Evolutionary conservation across 2,797 vertebrate genomes (phyloP).

Genomic region (Hydrophis major): DNA sequence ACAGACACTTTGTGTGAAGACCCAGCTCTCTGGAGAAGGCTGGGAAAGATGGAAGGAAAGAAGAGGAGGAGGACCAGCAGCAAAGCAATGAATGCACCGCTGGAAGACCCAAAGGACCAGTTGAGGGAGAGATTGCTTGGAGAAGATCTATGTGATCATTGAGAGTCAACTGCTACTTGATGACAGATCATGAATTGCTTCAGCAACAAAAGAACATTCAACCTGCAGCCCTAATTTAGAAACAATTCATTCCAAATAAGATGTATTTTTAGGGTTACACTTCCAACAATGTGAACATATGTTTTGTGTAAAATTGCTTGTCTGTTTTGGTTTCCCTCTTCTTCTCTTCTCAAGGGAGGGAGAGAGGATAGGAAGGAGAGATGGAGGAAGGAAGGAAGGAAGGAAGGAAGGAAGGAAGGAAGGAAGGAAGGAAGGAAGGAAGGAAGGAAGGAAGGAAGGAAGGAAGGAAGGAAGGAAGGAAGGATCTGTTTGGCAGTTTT

Average conservation of each 20-base stretch:
- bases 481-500: neutral
- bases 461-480: neutral
- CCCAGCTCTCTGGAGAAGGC: neutral
- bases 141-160: neutral
- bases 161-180: neutral
- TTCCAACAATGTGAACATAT: neutral
- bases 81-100: neutral
- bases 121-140: neutral
- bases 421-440: neutral
- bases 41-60: too few relatives aligned
- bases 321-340: neutral
- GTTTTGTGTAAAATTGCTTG: neutral
- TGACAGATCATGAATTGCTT: neutral
- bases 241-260: neutral
- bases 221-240: neutral
- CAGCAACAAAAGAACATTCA: neutral
- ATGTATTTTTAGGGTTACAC: neutral
- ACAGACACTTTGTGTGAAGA: neutral
- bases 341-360: too few relatives aligned
- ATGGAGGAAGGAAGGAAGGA: too few relatives aligned
- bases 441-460: neutral
- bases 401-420: too few relatives aligned
- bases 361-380: neutral
- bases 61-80: neutral
- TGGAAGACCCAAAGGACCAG: neutral